These are phyloP conservation scores for Acromyrmex echinatior DNA, from an alignment of 1,140 invertebrate species.

Conservation along the genomic window DNA sequence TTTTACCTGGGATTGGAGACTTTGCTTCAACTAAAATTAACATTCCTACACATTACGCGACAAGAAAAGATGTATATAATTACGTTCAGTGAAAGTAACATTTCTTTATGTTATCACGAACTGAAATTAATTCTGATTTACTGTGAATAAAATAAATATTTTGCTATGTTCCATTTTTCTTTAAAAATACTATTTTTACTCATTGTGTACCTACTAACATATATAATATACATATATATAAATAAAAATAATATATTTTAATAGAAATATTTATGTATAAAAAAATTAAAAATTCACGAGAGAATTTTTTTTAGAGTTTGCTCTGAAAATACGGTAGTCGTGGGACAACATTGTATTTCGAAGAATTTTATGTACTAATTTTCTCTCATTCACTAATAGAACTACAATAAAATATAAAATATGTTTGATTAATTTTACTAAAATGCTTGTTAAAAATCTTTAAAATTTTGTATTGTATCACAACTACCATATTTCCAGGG, in stretches of 20 bases:
- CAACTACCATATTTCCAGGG: too few relatives aligned
- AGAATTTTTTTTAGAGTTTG: too few relatives aligned
- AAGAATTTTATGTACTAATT: too few relatives aligned
- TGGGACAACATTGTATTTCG: too few relatives aligned
- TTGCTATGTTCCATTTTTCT: not conserved
- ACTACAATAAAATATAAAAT: too few relatives aligned
- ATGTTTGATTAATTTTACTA: too few relatives aligned
- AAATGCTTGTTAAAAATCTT: too few relatives aligned
- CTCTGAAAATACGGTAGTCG: too few relatives aligned
- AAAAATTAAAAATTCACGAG: not conserved
- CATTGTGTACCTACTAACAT: not conserved
- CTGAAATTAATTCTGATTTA: slow-evolving; percentile 30
- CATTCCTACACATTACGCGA: slow-evolving; percentile 4
- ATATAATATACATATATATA: not conserved
- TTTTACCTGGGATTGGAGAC: slow-evolving; percentile 24
- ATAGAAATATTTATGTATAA: not conserved
- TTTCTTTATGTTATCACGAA: not conserved
- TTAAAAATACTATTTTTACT: not conserved
- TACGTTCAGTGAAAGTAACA: slow-evolving; percentile 26
- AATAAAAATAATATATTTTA: not conserved
- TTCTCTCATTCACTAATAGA: too few relatives aligned
- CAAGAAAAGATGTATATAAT: slow-evolving; percentile 16
- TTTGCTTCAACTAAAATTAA: not conserved
- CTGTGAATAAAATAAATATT: slow-evolving; percentile 1
- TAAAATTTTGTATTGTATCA: too few relatives aligned